A percentile compares a stretch with the other conserved stretches of the same genome.
Evolutionary conservation across 2,797 vertebrate genomes (phyloP).

Genomic region (Spatula clypeata): DNA sequence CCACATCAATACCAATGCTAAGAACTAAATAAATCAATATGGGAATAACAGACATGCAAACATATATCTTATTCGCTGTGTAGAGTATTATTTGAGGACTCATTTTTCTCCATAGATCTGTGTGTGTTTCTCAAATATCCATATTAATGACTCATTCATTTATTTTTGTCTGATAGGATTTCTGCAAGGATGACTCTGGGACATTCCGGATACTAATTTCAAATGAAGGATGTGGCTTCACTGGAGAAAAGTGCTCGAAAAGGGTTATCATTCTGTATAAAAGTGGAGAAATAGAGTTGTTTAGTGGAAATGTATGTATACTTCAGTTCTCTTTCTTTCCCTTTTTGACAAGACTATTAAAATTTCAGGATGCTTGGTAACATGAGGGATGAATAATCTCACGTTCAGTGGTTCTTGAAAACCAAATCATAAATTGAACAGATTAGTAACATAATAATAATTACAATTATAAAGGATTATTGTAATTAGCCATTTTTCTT

Average conservation of each 20-base stretch:
- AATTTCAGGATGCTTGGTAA: not conserved
- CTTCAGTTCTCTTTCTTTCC: not conserved
- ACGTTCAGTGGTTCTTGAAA: not conserved
- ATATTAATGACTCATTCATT: not conserved
- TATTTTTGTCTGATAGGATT: slow-evolving; percentile 85
- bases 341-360: not conserved
- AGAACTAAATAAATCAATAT: not conserved
- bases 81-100: not conserved
- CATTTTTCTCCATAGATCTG: not conserved
- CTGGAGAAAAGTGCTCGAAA: slow-evolving; percentile 92
- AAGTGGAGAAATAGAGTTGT: slow-evolving; percentile 90
- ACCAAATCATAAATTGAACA: not conserved
- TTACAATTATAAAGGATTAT: not conserved
- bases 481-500: not conserved
- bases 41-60: not conserved
- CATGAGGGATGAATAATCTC: not conserved
- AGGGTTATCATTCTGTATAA: slow-evolving; percentile 88
- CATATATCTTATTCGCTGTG: not conserved
- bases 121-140: not conserved
- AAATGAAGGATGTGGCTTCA: slow-evolving; percentile 92
- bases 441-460: not conserved
- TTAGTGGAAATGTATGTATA: slow-evolving; percentile 87
- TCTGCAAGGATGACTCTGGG: slow-evolving; percentile 88
- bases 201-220: slow-evolving; percentile 93
- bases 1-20: not conserved